Evolutionary conservation across 2,113 vertebrate species (phyloP).

Genomic region (Lepus americanus): DNA sequence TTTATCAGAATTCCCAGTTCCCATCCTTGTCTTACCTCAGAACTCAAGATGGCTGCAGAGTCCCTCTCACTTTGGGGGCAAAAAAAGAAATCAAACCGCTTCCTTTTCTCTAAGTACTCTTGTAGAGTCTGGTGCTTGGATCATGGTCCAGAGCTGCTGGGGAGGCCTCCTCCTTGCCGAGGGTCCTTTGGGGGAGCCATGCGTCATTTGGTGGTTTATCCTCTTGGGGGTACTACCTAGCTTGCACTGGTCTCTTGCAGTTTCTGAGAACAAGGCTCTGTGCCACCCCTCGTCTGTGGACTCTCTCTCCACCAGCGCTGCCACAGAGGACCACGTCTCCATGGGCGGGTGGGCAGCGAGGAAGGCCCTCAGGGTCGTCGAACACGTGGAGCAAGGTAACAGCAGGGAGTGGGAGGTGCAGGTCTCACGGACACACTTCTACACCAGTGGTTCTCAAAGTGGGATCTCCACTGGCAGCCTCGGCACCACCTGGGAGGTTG

Average conservation of each 20-base stretch:
- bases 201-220: not conserved
- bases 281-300: conserved; percentile 99
- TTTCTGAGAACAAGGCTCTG: conserved; percentile 98
- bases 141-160: not conserved
- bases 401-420: not conserved
- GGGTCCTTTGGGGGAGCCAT: not conserved
- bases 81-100: not conserved
- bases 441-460: fast-evolving
- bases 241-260: conserved; percentile 86
- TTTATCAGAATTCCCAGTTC: not conserved
- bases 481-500: not conserved
- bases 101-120: not conserved
- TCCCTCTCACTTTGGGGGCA: not conserved
- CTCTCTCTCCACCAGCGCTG: conserved; percentile 98
- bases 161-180: not conserved
- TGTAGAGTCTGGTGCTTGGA: not conserved
- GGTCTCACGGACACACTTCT: fast-evolving
- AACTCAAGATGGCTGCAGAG: not conserved
- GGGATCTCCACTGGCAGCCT: fast-evolving
- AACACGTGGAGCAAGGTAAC: conserved; percentile 97
- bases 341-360: conserved; percentile 99
- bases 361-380: conserved; percentile 96
- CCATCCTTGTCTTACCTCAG: not conserved
- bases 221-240: not conserved
- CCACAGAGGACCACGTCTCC: conserved; percentile 98